A percentile compares a stretch with the other conserved stretches of the same genome.
phyloP scores from a whole-genome alignment of 2,797 vertebrate genomes.

The Synanceia verrucosa region DNA sequence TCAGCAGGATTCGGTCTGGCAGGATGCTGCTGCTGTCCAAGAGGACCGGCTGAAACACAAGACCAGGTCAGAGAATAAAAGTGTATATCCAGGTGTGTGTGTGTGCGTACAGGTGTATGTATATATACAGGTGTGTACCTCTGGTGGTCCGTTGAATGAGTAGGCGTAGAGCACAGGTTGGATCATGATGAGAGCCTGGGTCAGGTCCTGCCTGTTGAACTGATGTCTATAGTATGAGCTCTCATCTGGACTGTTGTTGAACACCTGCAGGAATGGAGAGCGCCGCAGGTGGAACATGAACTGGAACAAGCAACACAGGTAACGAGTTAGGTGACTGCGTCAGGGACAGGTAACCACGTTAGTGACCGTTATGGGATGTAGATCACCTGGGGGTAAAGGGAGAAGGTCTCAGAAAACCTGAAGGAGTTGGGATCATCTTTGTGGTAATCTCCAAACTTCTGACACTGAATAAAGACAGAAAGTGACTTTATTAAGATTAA shows the following conservation, averaged over 20 bases:
- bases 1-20: conserved; percentile 95
- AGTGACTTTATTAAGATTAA: too few species aligned
- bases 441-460: conserved; percentile 99
- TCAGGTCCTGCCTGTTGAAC: conserved; percentile 96
- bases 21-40: conserved; percentile 98
- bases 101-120: too few species aligned
- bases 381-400: conserved; percentile 94
- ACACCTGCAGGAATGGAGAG: conserved; percentile 97
- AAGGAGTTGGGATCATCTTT: conserved; percentile 98
- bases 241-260: conserved; percentile 98
- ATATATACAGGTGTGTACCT: conserved; percentile 78
- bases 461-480: conserved; percentile 84
- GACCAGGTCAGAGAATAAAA: too few species aligned
- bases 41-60: conserved; percentile 89
- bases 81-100: too few species aligned
- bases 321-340: background rate
- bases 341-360: background rate
- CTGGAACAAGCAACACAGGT: conserved; percentile 71
- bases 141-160: conserved; percentile 95
- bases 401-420: conserved; percentile 98
- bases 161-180: conserved; percentile 97
- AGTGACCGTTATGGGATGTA: background rate
- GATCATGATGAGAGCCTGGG: conserved; percentile 97
- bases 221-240: conserved; percentile 97
- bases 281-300: conserved; percentile 99